Evolutionary conservation across 2,797 vertebrate species (phyloP).

Genomic region (Pagetopsis macropterus): DNA sequence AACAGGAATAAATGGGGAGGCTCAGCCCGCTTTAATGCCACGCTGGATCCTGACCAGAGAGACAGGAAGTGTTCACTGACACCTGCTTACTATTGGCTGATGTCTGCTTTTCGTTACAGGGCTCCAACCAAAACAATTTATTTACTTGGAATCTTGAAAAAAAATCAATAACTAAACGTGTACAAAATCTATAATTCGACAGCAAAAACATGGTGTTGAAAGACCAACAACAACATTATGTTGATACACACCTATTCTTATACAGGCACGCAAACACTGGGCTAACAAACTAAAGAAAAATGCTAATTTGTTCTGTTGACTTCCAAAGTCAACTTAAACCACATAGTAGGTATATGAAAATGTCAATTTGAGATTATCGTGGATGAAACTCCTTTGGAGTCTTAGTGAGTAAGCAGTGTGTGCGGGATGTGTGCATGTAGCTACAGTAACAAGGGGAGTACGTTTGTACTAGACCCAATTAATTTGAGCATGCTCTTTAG

Average conservation of each 20-base stretch:
- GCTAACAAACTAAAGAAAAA: constrained; percentile 16
- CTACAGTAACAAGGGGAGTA: constrained; percentile 36
- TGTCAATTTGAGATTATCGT: constrained; percentile 23
- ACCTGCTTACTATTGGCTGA: not conserved
- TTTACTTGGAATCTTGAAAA: no score
- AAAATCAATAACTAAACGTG: no score
- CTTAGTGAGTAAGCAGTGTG: constrained; percentile 2
- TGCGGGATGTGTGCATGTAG: constrained; percentile 12
- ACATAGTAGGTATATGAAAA: constrained; percentile 19
- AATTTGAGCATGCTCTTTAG: constrained; percentile 50
- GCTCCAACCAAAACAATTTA: no score
- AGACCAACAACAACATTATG: not conserved
- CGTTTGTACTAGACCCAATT: constrained; percentile 64
- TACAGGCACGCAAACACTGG: not conserved
- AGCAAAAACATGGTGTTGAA: not conserved
- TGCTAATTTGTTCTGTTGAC: constrained; percentile 22
- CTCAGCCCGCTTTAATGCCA: constrained; percentile 55
- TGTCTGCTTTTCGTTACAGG: no score
- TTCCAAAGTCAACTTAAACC: constrained; percentile 23
- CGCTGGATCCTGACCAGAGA: constrained; percentile 36
- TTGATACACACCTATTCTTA: not conserved
- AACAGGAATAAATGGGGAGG: constrained; percentile 36
- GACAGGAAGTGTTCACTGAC: constrained; percentile 28
- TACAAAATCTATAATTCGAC: no score
- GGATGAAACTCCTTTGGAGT: constrained; percentile 35